Percentiles rank a stretch among this genome's conserved stretches.
Evolutionary conservation across 2,113 vertebrate species (phyloP).

Genomic region (Willisornis vidua): DNA sequence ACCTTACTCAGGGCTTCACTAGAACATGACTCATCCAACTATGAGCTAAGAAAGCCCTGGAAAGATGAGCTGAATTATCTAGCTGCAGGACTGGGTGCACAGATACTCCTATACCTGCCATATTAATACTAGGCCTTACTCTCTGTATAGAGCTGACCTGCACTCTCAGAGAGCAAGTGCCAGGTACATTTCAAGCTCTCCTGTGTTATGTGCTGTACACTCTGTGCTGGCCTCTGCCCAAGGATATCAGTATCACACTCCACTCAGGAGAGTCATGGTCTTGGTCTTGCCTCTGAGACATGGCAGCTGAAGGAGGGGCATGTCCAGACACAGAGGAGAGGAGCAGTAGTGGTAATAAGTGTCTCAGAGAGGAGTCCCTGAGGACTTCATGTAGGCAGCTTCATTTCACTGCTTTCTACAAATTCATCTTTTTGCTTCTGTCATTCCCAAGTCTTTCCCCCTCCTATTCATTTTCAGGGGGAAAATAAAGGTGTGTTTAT

Average conservation of each 20-base stretch:
- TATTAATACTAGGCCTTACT: background rate
- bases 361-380: background rate
- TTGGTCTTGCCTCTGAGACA: background rate
- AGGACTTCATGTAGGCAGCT: background rate
- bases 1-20: conserved; percentile 46
- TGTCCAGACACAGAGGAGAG: background rate
- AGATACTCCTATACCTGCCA: background rate
- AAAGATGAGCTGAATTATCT: conserved; percentile 25
- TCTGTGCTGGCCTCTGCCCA: background rate
- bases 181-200: background rate
- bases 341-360: background rate
- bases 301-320: background rate
- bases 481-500: background rate
- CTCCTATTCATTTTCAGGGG: background rate
- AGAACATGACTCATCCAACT: conserved; percentile 40
- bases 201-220: background rate
- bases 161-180: background rate
- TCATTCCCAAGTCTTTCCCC: background rate
- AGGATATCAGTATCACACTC: background rate
- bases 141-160: background rate
- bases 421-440: background rate
- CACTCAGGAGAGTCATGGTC: background rate
- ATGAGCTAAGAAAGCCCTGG: conserved; percentile 24
- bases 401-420: background rate
- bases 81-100: background rate